These are phyloP conservation scores for Helicolenus hilgendorfi DNA, from an alignment of 2,797 vertebrate genomes.

Conservation along the genomic window DNA sequence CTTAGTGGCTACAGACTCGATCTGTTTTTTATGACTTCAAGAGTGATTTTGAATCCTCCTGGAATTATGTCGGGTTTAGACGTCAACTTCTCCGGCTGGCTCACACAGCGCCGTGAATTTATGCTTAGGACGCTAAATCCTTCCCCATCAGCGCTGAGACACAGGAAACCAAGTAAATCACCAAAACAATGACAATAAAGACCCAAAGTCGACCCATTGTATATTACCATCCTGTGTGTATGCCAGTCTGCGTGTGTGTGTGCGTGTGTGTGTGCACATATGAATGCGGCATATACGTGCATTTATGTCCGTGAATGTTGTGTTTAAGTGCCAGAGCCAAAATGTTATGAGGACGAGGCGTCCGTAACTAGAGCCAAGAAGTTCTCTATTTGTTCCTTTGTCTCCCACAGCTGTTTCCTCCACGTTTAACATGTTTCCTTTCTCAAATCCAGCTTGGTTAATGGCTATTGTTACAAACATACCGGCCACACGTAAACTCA, in stretches of 20 bases:
- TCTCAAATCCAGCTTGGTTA: neutral
- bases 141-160: neutral
- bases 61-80: slow-evolving; percentile 7
- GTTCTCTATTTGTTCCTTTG: neutral
- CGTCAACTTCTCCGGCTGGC: slow-evolving; percentile 25
- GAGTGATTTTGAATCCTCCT: slow-evolving; percentile 13
- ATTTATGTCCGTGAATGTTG: neutral
- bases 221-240: slow-evolving; percentile 24
- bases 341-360: neutral
- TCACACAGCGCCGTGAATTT: slow-evolving; percentile 5
- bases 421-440: neutral
- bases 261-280: neutral
- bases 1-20: neutral
- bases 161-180: slow-evolving; percentile 54
- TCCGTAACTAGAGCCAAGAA: slow-evolving; percentile 13
- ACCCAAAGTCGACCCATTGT: slow-evolving; percentile 25
- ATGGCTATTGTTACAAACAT: neutral
- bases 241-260: neutral
- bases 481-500: neutral
- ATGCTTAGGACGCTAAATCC: slow-evolving; percentile 22
- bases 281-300: neutral
- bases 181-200: slow-evolving; percentile 23
- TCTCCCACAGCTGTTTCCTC: slow-evolving; percentile 21
- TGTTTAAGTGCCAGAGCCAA: slow-evolving; percentile 3
- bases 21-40: slow-evolving; percentile 1